These are phyloP conservation scores for Bursaphelenchus mucronatus DNA, from an alignment of 1,140 invertebrate genomes.

Conservation along the genomic window DNA sequence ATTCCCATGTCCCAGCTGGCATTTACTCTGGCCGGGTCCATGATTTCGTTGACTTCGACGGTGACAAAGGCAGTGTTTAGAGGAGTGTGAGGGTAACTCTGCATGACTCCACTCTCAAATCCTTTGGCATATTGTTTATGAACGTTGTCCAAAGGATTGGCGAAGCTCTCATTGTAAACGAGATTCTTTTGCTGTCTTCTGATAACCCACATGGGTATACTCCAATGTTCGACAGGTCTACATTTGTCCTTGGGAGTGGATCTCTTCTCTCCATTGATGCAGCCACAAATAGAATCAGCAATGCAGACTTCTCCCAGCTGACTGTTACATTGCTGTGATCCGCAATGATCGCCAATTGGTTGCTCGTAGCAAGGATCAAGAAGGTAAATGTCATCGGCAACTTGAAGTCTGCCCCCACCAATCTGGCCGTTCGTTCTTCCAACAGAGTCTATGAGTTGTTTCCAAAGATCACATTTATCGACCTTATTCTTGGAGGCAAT, in stretches of 20 bases:
- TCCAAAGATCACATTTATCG: conserved; percentile 57
- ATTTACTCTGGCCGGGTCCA: conserved; percentile 54
- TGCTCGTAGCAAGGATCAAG: conserved; percentile 53
- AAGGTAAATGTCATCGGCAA: conserved; percentile 53
- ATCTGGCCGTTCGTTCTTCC: conserved; percentile 49
- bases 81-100: conserved; percentile 57
- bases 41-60: conserved; percentile 59
- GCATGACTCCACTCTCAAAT: conserved; percentile 51
- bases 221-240: conserved; percentile 53
- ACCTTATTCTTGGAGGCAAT: conserved; percentile 39
- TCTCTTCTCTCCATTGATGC: conserved; percentile 55
- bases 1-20: conserved; percentile 55
- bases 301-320: conserved; percentile 56
- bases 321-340: conserved; percentile 47
- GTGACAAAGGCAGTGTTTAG: conserved; percentile 54
- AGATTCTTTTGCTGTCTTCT: conserved; percentile 46
- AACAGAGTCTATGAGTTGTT: conserved; percentile 49
- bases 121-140: conserved; percentile 53
- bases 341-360: conserved; percentile 50
- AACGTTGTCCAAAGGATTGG: conserved; percentile 49
- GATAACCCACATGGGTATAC: conserved; percentile 55
- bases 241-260: conserved; percentile 41
- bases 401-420: conserved; percentile 51
- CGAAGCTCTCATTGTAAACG: conserved; percentile 54
- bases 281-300: conserved; percentile 53